Percentiles rank a stretch among this genome's conserved stretches.
Evolutionary conservation across 2,888 invertebrate genomes (phyloP).

Genomic region (Phytoseiulus persimilis): DNA sequence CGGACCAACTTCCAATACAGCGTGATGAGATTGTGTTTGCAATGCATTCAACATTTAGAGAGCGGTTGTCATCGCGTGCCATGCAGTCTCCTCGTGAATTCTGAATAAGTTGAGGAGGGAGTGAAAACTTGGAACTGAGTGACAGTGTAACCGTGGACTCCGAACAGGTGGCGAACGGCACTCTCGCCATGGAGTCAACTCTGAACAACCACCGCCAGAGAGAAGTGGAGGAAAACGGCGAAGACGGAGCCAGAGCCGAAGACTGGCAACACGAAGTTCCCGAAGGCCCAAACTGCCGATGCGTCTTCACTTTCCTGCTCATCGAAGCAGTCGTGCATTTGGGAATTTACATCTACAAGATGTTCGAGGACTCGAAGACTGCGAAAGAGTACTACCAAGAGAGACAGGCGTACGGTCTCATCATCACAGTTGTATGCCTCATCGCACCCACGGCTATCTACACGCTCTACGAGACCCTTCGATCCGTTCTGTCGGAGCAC

Average conservation of each 20-base stretch:
- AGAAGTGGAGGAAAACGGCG: too few species aligned
- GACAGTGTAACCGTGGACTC: too few species aligned
- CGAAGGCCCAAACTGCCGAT: constrained; percentile 39
- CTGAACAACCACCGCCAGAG: too few species aligned
- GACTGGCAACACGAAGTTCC: constrained; percentile 25
- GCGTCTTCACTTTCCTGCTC: constrained; percentile 43
- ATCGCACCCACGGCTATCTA: constrained; percentile 45
- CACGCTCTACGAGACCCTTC: constrained; percentile 44
- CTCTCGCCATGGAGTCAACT: too few species aligned
- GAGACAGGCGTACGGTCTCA: not conserved
- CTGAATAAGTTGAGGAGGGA: too few species aligned
- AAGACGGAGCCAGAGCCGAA: not conserved
- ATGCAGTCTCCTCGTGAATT: too few species aligned
- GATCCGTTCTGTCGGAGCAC: constrained; percentile 39
- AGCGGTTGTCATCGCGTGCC: too few species aligned
- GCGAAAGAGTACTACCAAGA: constrained; percentile 31
- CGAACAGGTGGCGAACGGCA: too few species aligned
- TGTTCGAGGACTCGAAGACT: constrained; percentile 44
- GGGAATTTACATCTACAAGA: constrained; percentile 45
- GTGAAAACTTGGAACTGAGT: too few species aligned
- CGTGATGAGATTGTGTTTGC: not conserved
- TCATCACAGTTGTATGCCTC: constrained; percentile 41
- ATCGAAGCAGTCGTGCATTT: constrained; percentile 42
- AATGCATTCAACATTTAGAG: not conserved
- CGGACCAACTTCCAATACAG: not conserved